These are phyloP conservation scores for Sphenopsis melanotis DNA, from an alignment of 2,797 vertebrate species.

Conservation along the genomic window DNA sequence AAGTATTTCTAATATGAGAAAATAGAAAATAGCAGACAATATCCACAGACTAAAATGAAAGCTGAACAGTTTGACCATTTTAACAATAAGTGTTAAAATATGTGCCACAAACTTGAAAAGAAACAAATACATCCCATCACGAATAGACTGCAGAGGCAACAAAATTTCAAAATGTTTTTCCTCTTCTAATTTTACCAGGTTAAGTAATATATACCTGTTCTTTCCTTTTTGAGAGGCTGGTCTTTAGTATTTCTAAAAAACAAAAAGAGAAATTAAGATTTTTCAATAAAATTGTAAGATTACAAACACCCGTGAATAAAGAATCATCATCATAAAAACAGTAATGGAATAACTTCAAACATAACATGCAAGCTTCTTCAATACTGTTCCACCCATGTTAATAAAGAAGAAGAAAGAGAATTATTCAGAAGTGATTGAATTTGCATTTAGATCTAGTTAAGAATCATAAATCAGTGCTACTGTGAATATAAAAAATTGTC, in stretches of 20 bases:
- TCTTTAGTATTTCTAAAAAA: slow-evolving; percentile 63
- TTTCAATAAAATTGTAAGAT: not conserved
- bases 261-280: slow-evolving; percentile 1
- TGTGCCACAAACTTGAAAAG: not conserved
- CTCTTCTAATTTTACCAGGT: not conserved
- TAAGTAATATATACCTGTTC: slow-evolving; percentile 57
- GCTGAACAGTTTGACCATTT: not conserved
- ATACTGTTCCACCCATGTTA: not conserved
- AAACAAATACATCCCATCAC: not conserved
- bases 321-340: not conserved
- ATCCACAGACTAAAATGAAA: not conserved
- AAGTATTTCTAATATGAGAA: not conserved
- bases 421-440: not conserved
- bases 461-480: not conserved
- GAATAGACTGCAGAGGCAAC: not conserved
- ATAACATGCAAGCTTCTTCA: not conserved
- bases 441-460: not conserved
- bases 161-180: not conserved
- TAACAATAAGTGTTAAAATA: not conserved
- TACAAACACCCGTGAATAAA: not conserved
- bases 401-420: not conserved
- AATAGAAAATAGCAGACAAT: not conserved
- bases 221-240: slow-evolving; percentile 40
- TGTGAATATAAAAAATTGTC: not conserved
- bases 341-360: not conserved